Evolutionary conservation across 2,797 vertebrate genomes (phyloP).

Genomic region (Sebastes baramenuke): DNA sequence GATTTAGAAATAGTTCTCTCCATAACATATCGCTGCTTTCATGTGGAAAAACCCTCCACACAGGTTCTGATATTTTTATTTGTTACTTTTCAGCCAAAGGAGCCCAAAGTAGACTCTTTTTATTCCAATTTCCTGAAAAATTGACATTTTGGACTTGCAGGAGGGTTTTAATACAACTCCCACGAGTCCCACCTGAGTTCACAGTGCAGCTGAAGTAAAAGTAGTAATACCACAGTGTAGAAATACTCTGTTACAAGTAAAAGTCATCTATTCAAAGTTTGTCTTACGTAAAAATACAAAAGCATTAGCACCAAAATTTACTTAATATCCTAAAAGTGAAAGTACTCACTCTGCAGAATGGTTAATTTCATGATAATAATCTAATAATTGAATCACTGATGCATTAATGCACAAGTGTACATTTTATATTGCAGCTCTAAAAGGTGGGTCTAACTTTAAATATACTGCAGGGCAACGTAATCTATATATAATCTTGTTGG

Average conservation of each 20-base stretch:
- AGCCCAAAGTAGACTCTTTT: constrained; percentile 7
- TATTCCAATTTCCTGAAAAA: constrained; percentile 1
- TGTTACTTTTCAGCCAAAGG: constrained; percentile 36
- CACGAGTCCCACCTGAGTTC: constrained; percentile 5
- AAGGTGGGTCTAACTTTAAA: not conserved
- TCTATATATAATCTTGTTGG: not conserved
- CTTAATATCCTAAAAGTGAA: not conserved
- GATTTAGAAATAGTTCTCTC: constrained; percentile 43
- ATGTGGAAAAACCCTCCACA: constrained; percentile 18
- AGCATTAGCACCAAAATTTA: not conserved
- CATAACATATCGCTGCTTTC: constrained; percentile 49
- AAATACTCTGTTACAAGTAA: not conserved
- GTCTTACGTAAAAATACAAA: not conserved
- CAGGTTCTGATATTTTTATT: constrained; percentile 36
- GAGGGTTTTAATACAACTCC: not conserved
- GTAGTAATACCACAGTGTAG: not conserved
- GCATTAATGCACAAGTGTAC: not conserved
- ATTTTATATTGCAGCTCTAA: not conserved
- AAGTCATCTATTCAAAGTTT: not conserved
- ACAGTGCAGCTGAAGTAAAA: not conserved
- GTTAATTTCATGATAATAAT: not conserved
- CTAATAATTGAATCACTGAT: not conserved
- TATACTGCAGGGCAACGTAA: not conserved
- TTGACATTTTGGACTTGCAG: not conserved
- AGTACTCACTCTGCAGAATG: not conserved